These are phyloP conservation scores for Steinernema feltiae DNA, from an alignment of 1,140 invertebrate genomes.

Conservation along the genomic window DNA sequence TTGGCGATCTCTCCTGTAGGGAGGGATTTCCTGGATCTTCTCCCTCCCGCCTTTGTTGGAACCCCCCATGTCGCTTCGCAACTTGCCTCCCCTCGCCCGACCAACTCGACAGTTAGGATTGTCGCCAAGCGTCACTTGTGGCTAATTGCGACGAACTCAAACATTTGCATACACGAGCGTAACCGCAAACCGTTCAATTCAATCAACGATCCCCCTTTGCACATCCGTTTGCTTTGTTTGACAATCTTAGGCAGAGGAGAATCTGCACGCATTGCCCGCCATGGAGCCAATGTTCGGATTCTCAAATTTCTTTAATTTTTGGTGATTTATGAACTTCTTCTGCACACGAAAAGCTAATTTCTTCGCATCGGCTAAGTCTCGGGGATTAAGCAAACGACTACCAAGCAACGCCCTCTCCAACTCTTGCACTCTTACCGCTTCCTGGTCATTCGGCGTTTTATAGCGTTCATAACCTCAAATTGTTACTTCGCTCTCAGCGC, in stretches of 20 bases:
- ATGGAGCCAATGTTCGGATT: not conserved
- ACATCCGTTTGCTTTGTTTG: not conserved
- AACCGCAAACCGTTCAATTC: not conserved
- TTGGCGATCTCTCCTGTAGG: not conserved
- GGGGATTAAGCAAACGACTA: not conserved
- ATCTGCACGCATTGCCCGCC: too few relatives aligned
- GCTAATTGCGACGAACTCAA: conserved; percentile 9
- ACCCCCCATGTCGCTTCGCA: not conserved
- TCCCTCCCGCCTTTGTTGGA: conserved; percentile 9
- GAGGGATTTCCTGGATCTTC: conserved; percentile 15
- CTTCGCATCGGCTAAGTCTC: not conserved
- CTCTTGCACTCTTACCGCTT: not conserved
- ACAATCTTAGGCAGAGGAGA: not conserved
- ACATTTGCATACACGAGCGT: not conserved
- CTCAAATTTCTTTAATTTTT: not conserved
- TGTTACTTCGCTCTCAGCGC: not conserved
- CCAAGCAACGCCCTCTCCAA: not conserved
- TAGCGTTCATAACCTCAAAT: not conserved
- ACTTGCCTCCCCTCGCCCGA: not conserved
- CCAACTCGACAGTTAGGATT: not conserved
- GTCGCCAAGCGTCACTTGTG: not conserved
- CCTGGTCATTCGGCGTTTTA: not conserved
- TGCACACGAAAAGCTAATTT: not conserved
- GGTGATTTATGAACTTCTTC: conserved; percentile 1
- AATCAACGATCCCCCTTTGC: not conserved